These are phyloP conservation scores for Dilophus febrilis DNA, from an alignment of 2,888 invertebrate genomes.

Conservation along the genomic window DNA sequence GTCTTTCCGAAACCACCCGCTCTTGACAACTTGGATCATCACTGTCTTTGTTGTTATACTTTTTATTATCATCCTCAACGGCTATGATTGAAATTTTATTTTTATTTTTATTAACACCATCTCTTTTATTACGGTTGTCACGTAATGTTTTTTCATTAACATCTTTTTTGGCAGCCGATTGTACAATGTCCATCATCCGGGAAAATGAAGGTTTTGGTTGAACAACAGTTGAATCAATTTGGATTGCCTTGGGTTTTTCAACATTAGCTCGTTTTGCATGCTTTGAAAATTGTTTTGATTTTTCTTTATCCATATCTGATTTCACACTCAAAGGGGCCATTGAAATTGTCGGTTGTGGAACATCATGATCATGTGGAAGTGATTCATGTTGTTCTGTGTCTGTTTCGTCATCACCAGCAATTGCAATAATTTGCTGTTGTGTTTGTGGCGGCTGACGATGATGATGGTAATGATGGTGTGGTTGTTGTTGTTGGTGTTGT, in stretches of 20 bases:
- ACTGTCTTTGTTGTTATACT: not conserved
- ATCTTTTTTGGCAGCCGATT: constrained; percentile 22
- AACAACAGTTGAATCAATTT: constrained; percentile 11
- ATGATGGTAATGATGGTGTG: no score
- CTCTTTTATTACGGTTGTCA: constrained; percentile 4
- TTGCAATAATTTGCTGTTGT: not conserved
- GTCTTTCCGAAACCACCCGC: constrained; percentile 25
- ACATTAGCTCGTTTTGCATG: not conserved
- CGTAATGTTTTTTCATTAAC: constrained; percentile 20
- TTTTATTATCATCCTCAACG: constrained; percentile 4
- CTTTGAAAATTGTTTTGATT: not conserved
- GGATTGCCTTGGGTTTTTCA: not conserved
- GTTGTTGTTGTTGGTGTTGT: constrained; percentile 11
- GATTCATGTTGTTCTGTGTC: constrained; percentile 57
- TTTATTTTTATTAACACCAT: not conserved
- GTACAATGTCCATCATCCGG: constrained; percentile 20
- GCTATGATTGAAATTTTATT: not conserved
- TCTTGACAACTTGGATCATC: constrained; percentile 8
- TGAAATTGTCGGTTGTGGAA: not conserved
- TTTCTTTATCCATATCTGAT: no score
- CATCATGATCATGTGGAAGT: constrained; percentile 40
- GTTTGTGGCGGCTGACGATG: no score
- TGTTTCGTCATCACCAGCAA: constrained; percentile 39
- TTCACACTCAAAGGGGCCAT: not conserved
- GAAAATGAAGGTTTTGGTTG: constrained; percentile 24